Percentiles rank a stretch among this genome's conserved stretches.
Conservation (phyloP, 2,888 invertebrate species). For the Disparrhopalites patrizii region DNA sequence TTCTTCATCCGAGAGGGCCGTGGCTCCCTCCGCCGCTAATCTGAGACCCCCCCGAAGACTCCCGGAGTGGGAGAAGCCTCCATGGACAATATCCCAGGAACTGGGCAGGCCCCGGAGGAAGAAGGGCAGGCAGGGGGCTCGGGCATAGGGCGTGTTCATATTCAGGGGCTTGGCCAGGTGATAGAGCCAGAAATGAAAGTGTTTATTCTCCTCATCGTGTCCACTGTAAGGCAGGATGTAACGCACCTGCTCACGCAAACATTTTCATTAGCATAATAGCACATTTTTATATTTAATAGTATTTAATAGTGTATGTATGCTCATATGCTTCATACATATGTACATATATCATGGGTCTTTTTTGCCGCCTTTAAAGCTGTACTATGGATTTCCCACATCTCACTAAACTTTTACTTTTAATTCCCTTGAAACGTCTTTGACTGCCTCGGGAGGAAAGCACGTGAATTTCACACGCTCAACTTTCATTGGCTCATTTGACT, state of each 20-base stretch:
- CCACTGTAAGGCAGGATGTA: constrained; percentile 13
- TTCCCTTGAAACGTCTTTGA: too few relatives aligned
- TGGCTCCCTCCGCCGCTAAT: neutral
- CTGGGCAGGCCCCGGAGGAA: neutral
- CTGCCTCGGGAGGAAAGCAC: too few relatives aligned
- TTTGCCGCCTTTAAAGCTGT: too few relatives aligned
- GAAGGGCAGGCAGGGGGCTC: constrained; percentile 11
- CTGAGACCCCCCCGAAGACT: neutral
- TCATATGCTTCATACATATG: too few relatives aligned
- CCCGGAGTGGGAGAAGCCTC: neutral
- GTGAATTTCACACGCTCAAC: too few relatives aligned
- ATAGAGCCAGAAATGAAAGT: constrained; percentile 19
- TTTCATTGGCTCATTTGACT: too few relatives aligned
- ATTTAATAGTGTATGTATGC: too few relatives aligned
- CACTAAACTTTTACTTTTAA: too few relatives aligned
- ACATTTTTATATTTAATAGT: too few relatives aligned
- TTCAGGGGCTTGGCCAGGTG: constrained; percentile 5
- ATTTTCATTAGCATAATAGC: neutral
- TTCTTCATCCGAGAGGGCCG: neutral
- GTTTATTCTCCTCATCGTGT: constrained; percentile 13
- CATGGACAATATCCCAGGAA: neutral
- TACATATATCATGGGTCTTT: too few relatives aligned
- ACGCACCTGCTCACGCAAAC: neutral
- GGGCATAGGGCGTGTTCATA: constrained; percentile 12
- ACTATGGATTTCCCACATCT: too few relatives aligned